phyloP scores from a whole-genome alignment of 1,140 invertebrate species.

The Aplysia californica region DNA sequence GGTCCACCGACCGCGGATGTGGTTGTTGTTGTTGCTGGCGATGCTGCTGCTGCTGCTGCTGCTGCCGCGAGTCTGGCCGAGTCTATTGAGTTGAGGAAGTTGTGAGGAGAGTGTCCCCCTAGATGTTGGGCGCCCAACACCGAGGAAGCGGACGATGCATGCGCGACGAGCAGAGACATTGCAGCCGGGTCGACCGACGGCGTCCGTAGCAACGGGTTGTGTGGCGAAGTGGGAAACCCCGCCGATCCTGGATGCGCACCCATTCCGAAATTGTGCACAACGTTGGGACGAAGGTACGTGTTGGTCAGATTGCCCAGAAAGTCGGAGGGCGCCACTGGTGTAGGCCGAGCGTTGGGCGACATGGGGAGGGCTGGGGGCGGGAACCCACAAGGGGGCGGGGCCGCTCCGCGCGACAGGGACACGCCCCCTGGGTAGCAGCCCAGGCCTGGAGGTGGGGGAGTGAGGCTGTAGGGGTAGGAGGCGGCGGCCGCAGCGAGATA shows the following conservation, averaged over 20 bases:
- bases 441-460: slow-evolving; percentile 35
- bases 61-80: slow-evolving; percentile 40
- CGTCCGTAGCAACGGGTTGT: neutral
- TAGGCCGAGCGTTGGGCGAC: neutral
- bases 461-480: slow-evolving; percentile 65
- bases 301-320: slow-evolving; percentile 29
- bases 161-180: slow-evolving; percentile 26
- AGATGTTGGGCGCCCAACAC: slow-evolving; percentile 15
- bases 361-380: slow-evolving; percentile 21
- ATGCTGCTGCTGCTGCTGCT: slow-evolving; percentile 31
- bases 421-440: slow-evolving; percentile 41
- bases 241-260: neutral
- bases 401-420: neutral
- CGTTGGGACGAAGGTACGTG: slow-evolving; percentile 36
- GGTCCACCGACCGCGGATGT: slow-evolving; percentile 3
- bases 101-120: slow-evolving; percentile 28
- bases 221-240: neutral
- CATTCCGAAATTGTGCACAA: neutral
- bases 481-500: slow-evolving; percentile 89
- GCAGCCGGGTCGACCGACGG: slow-evolving; percentile 33
- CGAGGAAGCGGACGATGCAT: slow-evolving; percentile 33
- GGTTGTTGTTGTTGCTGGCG: slow-evolving; percentile 30
- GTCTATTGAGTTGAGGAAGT: slow-evolving; percentile 34
- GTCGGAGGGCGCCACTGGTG: neutral
- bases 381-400: slow-evolving; percentile 25